Conservation (phyloP, 1,140 invertebrate genomes). For the Zelostemma sp. region DNA sequence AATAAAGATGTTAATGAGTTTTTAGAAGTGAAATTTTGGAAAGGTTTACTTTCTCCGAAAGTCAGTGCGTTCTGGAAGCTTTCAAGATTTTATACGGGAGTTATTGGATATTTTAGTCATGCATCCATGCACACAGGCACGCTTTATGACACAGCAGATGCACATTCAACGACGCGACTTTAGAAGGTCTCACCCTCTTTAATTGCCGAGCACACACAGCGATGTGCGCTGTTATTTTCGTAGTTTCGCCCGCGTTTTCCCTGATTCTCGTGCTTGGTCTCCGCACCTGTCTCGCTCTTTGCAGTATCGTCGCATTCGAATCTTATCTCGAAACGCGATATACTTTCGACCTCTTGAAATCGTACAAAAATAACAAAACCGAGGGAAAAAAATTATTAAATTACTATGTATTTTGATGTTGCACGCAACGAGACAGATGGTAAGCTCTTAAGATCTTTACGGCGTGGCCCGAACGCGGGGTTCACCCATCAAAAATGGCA, state of each 20-base stretch:
- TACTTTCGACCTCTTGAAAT: too few species aligned
- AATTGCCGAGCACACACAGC: constrained; percentile 3
- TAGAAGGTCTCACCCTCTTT: constrained; percentile 2
- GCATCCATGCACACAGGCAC: not conserved
- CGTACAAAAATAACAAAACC: too few species aligned
- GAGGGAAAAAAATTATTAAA: too few species aligned
- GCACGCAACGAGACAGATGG: constrained; percentile 12
- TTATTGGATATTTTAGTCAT: not conserved
- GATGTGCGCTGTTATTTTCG: constrained; percentile 34
- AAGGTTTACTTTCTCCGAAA: not conserved
- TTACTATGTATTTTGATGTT: too few species aligned
- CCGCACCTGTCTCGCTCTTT: constrained; percentile 5
- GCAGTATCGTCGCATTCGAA: too few species aligned
- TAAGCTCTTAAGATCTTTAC: constrained; percentile 12
- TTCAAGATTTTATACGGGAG: not conserved
- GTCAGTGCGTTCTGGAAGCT: not conserved
- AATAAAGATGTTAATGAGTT: too few species aligned
- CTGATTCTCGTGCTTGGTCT: not conserved
- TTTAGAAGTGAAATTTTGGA: not conserved
- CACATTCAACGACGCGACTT: constrained; percentile 4
- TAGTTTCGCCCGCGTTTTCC: not conserved
- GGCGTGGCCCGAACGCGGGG: too few species aligned
- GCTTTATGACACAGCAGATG: constrained; percentile 11
- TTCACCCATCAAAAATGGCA: too few species aligned
- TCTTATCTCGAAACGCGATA: not conserved